A percentile compares a stretch with the other conserved stretches of the same genome.
These are phyloP conservation scores for Theristicus caerulescens DNA, from an alignment of 2,113 vertebrate genomes.

Conservation along the genomic window DNA sequence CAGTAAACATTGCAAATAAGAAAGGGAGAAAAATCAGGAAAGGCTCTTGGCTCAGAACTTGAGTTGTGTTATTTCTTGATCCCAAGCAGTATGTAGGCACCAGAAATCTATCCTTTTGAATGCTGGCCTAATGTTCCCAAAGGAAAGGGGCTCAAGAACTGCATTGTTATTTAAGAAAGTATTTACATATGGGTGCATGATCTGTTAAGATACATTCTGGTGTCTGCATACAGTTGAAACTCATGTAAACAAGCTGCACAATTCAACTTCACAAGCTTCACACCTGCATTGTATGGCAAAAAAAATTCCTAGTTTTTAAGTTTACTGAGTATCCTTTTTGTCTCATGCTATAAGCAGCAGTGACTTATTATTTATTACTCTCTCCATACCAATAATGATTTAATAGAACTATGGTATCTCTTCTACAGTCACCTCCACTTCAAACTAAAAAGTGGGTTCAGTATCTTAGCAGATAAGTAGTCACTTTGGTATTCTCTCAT, in stretches of 20 bases:
- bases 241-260: neutral
- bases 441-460: neutral
- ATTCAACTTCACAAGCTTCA: neutral
- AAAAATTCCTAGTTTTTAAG: neutral
- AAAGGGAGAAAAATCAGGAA: neutral
- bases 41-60: neutral
- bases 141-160: neutral
- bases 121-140: neutral
- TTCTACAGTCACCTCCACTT: neutral
- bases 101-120: neutral
- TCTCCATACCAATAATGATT: neutral
- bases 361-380: neutral
- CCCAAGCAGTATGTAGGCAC: neutral
- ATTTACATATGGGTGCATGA: neutral
- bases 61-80: neutral
- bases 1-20: neutral
- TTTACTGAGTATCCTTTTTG: neutral
- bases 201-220: neutral
- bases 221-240: neutral
- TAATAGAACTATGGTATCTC: neutral
- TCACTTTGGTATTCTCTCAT: neutral
- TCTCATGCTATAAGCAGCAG: neutral
- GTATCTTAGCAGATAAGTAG: neutral
- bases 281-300: neutral
- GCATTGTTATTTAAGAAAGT: neutral